These are phyloP conservation scores for Lepidothrix coronata DNA, from an alignment of 2,113 vertebrate species.

Conservation along the genomic window DNA sequence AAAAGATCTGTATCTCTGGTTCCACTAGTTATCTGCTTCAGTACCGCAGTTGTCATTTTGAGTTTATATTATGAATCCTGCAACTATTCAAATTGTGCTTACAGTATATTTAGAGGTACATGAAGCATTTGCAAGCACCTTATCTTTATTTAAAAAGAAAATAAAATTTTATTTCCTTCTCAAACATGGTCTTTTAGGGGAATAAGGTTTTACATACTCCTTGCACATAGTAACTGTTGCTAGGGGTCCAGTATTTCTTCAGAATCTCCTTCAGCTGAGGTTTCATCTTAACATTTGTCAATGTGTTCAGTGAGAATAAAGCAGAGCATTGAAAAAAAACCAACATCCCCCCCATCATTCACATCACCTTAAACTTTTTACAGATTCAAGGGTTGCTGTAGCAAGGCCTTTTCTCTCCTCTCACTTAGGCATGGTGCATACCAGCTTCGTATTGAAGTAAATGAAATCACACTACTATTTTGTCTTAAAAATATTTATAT, in stretches of 20 bases:
- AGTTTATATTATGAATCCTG: background rate
- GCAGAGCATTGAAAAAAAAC: background rate
- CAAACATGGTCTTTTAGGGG: background rate
- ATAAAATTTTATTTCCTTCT: slow-evolving; percentile 5
- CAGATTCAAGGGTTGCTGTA: background rate
- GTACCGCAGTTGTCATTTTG: background rate
- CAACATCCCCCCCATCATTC: background rate
- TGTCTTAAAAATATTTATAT: background rate
- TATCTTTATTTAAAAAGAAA: slow-evolving; percentile 29
- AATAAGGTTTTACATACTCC: background rate
- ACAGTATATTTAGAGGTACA: background rate
- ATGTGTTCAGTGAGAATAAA: background rate
- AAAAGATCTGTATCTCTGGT: slow-evolving; percentile 23
- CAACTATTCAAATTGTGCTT: background rate
- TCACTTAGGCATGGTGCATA: background rate
- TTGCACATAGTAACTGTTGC: slow-evolving; percentile 48
- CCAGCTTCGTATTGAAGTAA: background rate
- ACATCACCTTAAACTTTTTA: background rate
- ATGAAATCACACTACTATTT: background rate
- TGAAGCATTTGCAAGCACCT: slow-evolving; percentile 14
- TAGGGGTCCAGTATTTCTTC: slow-evolving; percentile 29
- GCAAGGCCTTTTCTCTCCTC: background rate
- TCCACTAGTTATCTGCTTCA: background rate
- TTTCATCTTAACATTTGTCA: slow-evolving; percentile 23
- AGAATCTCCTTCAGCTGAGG: slow-evolving; percentile 7